These are phyloP conservation scores for Tretioscincus oriximinensis DNA, from an alignment of 2,113 vertebrate genomes.

Conservation along the genomic window DNA sequence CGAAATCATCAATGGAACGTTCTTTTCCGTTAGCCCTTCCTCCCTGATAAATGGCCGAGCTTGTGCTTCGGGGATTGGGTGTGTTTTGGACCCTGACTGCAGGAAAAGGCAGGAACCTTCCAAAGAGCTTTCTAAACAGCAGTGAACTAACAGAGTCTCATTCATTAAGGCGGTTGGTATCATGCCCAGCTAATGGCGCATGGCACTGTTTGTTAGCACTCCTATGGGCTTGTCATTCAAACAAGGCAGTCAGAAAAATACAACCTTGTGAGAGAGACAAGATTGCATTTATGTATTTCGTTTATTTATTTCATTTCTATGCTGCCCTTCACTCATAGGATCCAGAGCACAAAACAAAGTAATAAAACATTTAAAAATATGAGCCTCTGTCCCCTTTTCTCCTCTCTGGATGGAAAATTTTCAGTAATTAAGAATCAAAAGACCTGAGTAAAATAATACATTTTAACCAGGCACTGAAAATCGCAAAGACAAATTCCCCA, in stretches of 20 bases:
- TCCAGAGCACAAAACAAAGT: no score
- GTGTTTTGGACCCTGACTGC: slow-evolving; percentile 47
- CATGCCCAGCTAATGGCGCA: neutral
- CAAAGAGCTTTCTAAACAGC: slow-evolving; percentile 45
- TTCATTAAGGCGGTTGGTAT: slow-evolving; percentile 54
- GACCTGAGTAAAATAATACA: no score
- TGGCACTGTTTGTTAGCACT: neutral
- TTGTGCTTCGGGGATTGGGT: slow-evolving; percentile 64
- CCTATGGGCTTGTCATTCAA: neutral
- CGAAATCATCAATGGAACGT: slow-evolving; percentile 47
- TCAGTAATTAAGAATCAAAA: no score
- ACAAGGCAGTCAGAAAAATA: neutral
- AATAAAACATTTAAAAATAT: no score
- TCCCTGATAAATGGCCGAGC: slow-evolving; percentile 61
- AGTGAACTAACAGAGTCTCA: slow-evolving; percentile 50
- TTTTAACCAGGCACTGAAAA: no score
- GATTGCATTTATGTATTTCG: no score
- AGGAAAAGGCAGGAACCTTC: slow-evolving; percentile 49
- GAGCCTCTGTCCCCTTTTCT: no score
- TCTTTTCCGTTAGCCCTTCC: slow-evolving; percentile 50
- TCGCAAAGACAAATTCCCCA: no score
- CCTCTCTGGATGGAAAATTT: no score
- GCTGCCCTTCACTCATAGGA: no score
- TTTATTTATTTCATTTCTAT: no score
- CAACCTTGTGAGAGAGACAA: neutral